Conservation (phyloP, 2,888 invertebrate species). For the Diachrysia chrysitis region DNA sequence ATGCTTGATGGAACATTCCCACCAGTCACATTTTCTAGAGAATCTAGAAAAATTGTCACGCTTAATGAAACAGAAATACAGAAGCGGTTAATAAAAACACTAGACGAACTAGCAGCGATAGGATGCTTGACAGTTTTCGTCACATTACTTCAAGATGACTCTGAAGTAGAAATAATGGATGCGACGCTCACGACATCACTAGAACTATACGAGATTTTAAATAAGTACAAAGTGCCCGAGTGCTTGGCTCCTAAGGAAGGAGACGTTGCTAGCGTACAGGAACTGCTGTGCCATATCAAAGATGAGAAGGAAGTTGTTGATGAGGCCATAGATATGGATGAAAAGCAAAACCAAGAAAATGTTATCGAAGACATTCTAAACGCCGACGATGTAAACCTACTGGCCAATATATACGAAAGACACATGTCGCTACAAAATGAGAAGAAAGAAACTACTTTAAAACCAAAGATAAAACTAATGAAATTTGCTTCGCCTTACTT, state of each 20-base stretch:
- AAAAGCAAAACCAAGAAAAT: constrained; percentile 61
- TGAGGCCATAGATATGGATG: constrained; percentile 60
- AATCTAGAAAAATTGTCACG: constrained; percentile 93
- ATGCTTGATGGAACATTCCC: constrained; percentile 95
- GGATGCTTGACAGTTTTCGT: constrained; percentile 93
- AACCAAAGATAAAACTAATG: constrained; percentile 70
- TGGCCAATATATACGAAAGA: constrained; percentile 90
- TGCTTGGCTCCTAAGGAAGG: constrained; percentile 67
- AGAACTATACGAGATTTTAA: constrained; percentile 87
- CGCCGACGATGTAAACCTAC: constrained; percentile 90
- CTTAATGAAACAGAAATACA: constrained; percentile 91
- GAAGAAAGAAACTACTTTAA: constrained; percentile 61
- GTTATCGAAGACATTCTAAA: constrained; percentile 91
- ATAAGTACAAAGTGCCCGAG: constrained; percentile 87
- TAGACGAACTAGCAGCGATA: constrained; percentile 91
- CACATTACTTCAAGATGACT: constrained; percentile 91
- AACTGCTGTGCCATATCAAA: constrained; percentile 68
- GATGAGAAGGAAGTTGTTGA: constrained; percentile 59
- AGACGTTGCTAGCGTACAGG: constrained; percentile 68
- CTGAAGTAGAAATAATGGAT: constrained; percentile 92
- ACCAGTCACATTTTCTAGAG: constrained; percentile 93
- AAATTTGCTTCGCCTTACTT: constrained; percentile 86
- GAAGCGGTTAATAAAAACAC: constrained; percentile 90
- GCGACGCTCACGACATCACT: constrained; percentile 88
- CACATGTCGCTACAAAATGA: constrained; percentile 78